Base-by-base conservation (phyloP, 2,888 invertebrate genomes). In the Lasioglossum marginatum region DNA sequence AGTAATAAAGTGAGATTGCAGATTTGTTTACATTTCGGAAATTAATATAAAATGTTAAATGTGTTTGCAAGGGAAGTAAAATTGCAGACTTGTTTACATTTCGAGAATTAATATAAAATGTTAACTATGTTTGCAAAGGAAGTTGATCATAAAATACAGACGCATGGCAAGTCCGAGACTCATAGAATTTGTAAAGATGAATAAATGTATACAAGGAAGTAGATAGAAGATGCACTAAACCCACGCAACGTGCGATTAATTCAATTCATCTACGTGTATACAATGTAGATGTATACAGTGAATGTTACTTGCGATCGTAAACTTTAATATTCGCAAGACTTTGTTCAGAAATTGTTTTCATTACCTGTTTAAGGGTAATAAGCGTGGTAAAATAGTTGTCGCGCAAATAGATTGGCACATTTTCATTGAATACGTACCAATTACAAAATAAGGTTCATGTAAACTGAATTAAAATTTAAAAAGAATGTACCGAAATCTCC, bases 141-240 rank as follows among this genome's bases (percentile, higher is more conserved):
- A 68, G 71, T n/a, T 70, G 66, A 48, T 68, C 14, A 48, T 77
- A 37, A 5, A 77, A 34, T 74, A 37, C 8, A 27, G 66, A 68
- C 37, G 3, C 23, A 63, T 43, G 19, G 1, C 12, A n/a, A 40
- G 8, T n/a, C 27, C 27, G 6, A 43, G 43, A 31, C 37, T 75
- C 27, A 2, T 37, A 27, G 6, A 45, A 40, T 43, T 63, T 37
- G 40, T n/a, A 70, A 37, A 40, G n/a, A 43, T 43, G 76, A 43
- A 76, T 23, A 14, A 43, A 40, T 16, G 19, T 5, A 40, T 31
- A 14, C 0, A 52, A 85, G 89, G 34, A 75, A 60, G 27, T 34
- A 45, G 34, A 66, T 19, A 37, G 34, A 43, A 52, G 60, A 45
- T 70, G 31, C 75, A 70, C 52, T 76, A 75, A 80, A 37, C 80